phyloP scores from a whole-genome alignment of 2,113 vertebrate species.

The Gorilla gorilla region DNA sequence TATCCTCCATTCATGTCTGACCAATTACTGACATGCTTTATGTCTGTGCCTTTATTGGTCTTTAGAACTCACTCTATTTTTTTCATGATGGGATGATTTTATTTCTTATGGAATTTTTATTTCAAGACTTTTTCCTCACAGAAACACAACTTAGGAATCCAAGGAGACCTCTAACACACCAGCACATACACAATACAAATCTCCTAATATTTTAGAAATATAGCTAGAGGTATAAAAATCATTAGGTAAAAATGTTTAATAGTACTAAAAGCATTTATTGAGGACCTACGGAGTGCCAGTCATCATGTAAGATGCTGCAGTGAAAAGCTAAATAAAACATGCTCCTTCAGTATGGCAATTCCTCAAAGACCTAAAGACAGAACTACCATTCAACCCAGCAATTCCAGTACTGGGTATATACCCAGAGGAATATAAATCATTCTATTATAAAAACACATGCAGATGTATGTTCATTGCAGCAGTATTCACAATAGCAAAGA shows the following conservation, averaged over 20 bases:
- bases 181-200: not conserved
- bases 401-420: too few relatives aligned
- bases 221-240: not conserved
- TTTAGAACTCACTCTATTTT: not conserved
- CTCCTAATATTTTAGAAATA: slow-evolving; percentile 4
- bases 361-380: too few relatives aligned
- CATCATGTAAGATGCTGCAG: not conserved
- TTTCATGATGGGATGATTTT: slow-evolving; percentile 13
- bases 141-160: slow-evolving; percentile 8
- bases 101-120: slow-evolving; percentile 13
- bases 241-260: not conserved
- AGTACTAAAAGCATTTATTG: not conserved
- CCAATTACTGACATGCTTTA: not conserved
- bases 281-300: not conserved
- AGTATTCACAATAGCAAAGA: too few relatives aligned
- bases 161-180: not conserved
- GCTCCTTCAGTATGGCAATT: too few relatives aligned
- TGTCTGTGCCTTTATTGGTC: not conserved
- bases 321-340: not conserved
- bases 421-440: too few relatives aligned
- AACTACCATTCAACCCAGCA: too few relatives aligned
- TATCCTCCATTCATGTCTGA: not conserved
- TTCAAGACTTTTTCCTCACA: not conserved
- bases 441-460: too few relatives aligned
- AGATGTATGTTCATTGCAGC: too few relatives aligned